Evolutionary conservation across 2,888 invertebrate genomes (phyloP).

Genomic region (Augiades crinisus): DNA sequence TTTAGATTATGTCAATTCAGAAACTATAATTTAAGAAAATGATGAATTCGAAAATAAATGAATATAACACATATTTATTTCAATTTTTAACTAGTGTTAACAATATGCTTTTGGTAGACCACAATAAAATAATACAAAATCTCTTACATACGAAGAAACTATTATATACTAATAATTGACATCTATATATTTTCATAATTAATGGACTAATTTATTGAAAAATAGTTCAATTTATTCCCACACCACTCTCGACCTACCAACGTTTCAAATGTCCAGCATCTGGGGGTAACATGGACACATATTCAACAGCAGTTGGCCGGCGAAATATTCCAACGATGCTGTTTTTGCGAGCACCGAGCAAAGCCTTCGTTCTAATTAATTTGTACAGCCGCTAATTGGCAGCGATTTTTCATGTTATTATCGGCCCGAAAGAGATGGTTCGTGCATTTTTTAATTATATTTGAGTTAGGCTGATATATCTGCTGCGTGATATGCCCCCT

Average conservation of each 20-base stretch:
- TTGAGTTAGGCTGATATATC: not conserved
- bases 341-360: constrained; percentile 3
- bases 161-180: no score
- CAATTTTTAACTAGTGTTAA: no score
- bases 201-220: no score
- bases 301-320: constrained; percentile 27
- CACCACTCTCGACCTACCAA: not conserved
- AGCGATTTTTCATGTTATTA: constrained; percentile 8
- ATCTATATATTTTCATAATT: no score
- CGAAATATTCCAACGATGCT: constrained; percentile 29
- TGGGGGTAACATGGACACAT: constrained; percentile 1
- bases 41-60: no score
- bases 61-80: no score
- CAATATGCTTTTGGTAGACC: no score
- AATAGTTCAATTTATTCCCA: not conserved
- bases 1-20: no score
- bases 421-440: not conserved
- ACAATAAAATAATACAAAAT: no score
- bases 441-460: not conserved
- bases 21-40: no score
- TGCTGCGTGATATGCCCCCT: not conserved
- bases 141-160: no score
- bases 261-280: constrained; percentile 7
- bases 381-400: constrained; percentile 13
- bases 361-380: constrained; percentile 11